Evolutionary conservation across 2,797 vertebrate species (phyloP).

Genomic region (Cryptoprocta ferox): DNA sequence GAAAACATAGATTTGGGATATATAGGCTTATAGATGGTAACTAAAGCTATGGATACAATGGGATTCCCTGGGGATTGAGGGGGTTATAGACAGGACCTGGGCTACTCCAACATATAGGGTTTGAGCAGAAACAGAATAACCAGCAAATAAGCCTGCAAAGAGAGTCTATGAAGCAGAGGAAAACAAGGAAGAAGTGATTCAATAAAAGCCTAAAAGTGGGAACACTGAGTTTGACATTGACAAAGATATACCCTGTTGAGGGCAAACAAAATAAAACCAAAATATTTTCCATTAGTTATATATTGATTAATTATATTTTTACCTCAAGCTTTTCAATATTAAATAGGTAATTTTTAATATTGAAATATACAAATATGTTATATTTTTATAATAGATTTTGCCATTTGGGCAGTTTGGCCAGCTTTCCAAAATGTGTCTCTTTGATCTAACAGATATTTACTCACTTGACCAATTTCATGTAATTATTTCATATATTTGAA

Average conservation of each 20-base stretch:
- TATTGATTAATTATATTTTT: background rate
- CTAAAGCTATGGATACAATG: background rate
- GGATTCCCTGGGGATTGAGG: background rate
- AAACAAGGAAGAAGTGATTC: background rate
- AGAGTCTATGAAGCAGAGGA: background rate
- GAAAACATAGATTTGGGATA: background rate
- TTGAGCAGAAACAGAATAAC: background rate
- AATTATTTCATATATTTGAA: background rate
- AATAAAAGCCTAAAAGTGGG: background rate
- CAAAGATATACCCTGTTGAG: background rate
- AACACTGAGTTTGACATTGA: background rate
- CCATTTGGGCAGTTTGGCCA: background rate
- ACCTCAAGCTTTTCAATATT: background rate
- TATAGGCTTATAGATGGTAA: background rate
- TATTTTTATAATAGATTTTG: background rate
- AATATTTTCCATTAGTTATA: background rate
- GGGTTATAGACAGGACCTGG: background rate
- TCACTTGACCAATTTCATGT: background rate
- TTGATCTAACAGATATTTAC: background rate
- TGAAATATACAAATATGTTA: background rate
- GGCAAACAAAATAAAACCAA: background rate
- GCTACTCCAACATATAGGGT: accelerated
- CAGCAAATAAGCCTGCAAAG: background rate
- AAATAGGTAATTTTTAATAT: background rate
- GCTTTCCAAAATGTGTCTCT: background rate